A percentile compares a stretch with the other conserved stretches of the same genome.
phyloP scores from a whole-genome alignment of 2,888 invertebrate genomes.

The Halictus ligatus region DNA sequence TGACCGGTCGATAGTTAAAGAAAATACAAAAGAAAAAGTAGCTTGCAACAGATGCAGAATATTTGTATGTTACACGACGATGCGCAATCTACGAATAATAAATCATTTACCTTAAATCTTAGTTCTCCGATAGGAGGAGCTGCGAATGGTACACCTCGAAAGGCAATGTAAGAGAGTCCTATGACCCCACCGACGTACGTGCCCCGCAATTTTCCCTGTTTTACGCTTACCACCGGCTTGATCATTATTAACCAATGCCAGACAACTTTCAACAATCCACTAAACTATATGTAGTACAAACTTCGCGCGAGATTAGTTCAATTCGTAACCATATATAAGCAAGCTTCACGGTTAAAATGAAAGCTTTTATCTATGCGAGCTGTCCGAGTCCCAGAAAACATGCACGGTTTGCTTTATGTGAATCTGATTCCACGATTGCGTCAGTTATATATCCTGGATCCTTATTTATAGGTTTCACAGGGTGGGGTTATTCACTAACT shows the following conservation, averaged over 20 bases:
- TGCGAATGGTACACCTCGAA: conserved; percentile 1
- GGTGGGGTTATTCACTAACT: too few species aligned
- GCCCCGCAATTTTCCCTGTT: background rate
- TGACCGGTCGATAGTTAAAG: too few species aligned
- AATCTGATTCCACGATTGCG: background rate
- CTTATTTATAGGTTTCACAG: background rate
- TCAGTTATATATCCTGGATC: background rate
- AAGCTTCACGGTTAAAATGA: background rate
- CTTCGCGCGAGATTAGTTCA: background rate
- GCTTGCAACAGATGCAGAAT: background rate
- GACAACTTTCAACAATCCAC: background rate
- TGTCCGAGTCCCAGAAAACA: background rate
- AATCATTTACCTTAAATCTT: conserved; percentile 14
- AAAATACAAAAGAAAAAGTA: background rate
- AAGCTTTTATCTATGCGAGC: background rate
- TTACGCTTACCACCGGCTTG: background rate
- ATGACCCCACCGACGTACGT: background rate
- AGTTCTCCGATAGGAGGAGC: conserved; percentile 2
- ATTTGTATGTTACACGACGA: background rate
- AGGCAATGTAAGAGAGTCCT: background rate
- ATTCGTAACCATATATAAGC: too few species aligned
- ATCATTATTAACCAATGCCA: background rate
- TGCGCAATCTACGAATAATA: background rate
- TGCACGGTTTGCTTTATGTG: background rate
- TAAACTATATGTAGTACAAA: background rate